These are phyloP conservation scores for Megalopta genalis DNA, from an alignment of 1,140 invertebrate species.

Conservation along the genomic window DNA sequence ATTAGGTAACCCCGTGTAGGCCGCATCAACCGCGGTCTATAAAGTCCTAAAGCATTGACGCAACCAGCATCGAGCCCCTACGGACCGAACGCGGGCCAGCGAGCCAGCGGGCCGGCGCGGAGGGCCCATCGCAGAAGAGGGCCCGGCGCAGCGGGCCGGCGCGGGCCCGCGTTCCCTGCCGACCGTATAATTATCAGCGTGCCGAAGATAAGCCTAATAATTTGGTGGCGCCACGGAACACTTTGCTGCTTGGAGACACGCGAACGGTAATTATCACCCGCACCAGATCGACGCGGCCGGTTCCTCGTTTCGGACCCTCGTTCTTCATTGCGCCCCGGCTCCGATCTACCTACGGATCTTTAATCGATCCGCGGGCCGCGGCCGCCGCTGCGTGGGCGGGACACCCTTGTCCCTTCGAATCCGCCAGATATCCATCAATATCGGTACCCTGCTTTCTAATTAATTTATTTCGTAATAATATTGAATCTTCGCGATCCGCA, in stretches of 20 bases:
- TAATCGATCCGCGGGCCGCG: conserved; percentile 44
- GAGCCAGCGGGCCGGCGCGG: no score
- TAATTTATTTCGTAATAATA: no score
- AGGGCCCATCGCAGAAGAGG: no score
- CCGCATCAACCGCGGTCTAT: conserved; percentile 69
- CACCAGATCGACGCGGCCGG: conserved; percentile 50
- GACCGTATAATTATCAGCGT: conserved; percentile 72
- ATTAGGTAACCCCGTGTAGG: conserved; percentile 74
- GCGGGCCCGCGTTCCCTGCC: conserved; percentile 17
- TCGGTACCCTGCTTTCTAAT: background rate
- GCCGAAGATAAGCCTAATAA: conserved; percentile 73
- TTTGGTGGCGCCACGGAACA: conserved; percentile 74
- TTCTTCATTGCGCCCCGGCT: conserved; percentile 54
- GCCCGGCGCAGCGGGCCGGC: background rate
- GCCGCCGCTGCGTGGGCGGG: conserved; percentile 26
- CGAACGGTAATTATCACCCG: conserved; percentile 65
- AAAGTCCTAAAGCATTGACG: conserved; percentile 76
- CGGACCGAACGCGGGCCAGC: conserved; percentile 28
- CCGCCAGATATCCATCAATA: background rate
- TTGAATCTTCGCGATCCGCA: no score
- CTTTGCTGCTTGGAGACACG: conserved; percentile 64
- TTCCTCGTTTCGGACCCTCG: conserved; percentile 44
- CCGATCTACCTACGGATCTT: conserved; percentile 50
- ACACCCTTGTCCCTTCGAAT: conserved; percentile 14
- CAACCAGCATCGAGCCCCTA: conserved; percentile 63